A percentile compares a stretch with the other conserved stretches of the same genome.
phyloP scores from a whole-genome alignment of 2,888 invertebrate species.

The Eledona agricola region DNA sequence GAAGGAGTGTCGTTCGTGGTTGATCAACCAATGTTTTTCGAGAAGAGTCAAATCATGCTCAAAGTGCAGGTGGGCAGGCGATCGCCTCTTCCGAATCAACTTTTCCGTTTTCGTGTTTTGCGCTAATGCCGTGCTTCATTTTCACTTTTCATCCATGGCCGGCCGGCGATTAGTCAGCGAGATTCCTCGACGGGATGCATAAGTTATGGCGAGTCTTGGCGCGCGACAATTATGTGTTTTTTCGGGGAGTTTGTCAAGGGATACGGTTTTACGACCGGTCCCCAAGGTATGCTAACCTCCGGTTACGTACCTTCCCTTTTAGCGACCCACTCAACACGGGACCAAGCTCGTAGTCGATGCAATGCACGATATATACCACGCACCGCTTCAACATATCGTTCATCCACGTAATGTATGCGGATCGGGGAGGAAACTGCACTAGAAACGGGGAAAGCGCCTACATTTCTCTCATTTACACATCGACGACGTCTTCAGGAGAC shows the following conservation, averaged over 20 bases:
- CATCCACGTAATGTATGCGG: constrained; percentile 34
- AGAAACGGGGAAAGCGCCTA: constrained; percentile 30
- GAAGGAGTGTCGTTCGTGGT: constrained; percentile 5
- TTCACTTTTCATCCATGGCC: too few relatives aligned
- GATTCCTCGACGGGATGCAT: too few relatives aligned
- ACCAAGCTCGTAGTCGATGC: constrained; percentile 10
- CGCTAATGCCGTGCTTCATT: too few relatives aligned
- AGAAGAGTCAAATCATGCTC: constrained; percentile 20
- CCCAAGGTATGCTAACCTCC: constrained; percentile 63
- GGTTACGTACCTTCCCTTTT: constrained; percentile 63
- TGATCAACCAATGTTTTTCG: constrained; percentile 14
- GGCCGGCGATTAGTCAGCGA: too few relatives aligned
- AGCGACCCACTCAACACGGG: constrained; percentile 50
- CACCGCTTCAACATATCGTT: constrained; percentile 34
- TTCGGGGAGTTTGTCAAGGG: constrained; percentile 57
- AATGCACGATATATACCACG: constrained; percentile 23
- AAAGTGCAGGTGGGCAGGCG: constrained; percentile 33
- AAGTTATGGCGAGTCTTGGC: too few relatives aligned
- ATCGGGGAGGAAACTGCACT: constrained; percentile 30
- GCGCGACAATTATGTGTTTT: constrained; percentile 29
- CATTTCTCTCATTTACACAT: constrained; percentile 38
- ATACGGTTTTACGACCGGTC: constrained; percentile 63
- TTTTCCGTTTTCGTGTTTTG: too few relatives aligned
- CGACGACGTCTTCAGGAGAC: constrained; percentile 29
- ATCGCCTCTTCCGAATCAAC: too few relatives aligned